Percentiles rank a stretch among this genome's conserved stretches.
Conservation (phyloP, 2,113 vertebrate genomes). For the Vanacampus margaritifer region DNA sequence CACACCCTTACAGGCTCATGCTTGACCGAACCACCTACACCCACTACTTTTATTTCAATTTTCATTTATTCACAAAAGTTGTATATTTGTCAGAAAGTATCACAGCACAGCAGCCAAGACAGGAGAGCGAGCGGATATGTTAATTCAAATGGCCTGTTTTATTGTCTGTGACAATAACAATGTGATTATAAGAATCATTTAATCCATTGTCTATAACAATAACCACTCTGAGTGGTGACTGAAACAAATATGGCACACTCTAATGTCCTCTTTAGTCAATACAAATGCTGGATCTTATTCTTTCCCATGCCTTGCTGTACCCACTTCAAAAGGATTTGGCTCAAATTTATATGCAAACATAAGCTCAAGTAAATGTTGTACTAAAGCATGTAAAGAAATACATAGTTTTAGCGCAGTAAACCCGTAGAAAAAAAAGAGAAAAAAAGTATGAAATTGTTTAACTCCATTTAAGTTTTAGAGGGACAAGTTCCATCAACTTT, state of each 20-base stretch:
- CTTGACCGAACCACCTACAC: slow-evolving; percentile 9
- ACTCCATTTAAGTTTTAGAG: no score
- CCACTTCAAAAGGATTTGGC: not conserved
- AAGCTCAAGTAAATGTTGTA: not conserved
- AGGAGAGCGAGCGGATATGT: not conserved
- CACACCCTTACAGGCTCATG: slow-evolving; percentile 7
- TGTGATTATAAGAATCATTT: not conserved
- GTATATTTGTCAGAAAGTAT: not conserved
- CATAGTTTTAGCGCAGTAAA: not conserved
- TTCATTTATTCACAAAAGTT: slow-evolving; percentile 2
- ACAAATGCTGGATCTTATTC: slow-evolving; percentile 1
- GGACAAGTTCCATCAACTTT: no score
- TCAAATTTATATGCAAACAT: not conserved
- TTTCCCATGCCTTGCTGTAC: slow-evolving; percentile 5
- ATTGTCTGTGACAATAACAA: slow-evolving; percentile 4
- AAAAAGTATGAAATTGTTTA: no score
- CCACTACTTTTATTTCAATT: slow-evolving; percentile 9
- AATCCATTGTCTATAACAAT: slow-evolving; percentile 2
- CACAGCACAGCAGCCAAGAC: not conserved
- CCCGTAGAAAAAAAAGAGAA: no score
- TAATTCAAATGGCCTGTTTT: not conserved
- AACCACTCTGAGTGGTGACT: slow-evolving; percentile 10
- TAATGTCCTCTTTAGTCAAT: slow-evolving; percentile 8
- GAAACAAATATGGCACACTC: slow-evolving; percentile 13
- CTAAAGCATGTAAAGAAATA: not conserved